phyloP scores from a whole-genome alignment of 2,888 invertebrate genomes.

The Apodemia hepburni region DNA sequence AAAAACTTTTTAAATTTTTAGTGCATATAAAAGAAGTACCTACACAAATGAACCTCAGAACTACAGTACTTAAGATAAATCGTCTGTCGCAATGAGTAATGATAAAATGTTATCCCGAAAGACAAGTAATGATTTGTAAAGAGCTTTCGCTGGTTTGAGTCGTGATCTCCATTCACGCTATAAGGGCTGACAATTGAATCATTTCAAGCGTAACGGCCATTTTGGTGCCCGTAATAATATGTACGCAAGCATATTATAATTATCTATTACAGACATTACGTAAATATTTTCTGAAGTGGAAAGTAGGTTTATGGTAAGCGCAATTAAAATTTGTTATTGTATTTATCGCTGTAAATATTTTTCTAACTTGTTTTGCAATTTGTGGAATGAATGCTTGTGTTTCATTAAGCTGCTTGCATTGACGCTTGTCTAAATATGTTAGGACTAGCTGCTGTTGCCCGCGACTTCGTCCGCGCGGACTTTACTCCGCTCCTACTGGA shows the following conservation, averaged over 20 bases:
- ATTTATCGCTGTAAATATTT: no score
- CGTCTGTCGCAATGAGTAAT: slow-evolving; percentile 1
- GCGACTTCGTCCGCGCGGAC: no score
- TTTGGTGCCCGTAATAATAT: slow-evolving; percentile 24
- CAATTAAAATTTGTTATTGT: slow-evolving; percentile 8
- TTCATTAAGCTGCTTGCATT: no score
- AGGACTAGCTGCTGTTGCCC: no score
- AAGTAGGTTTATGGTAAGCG: slow-evolving; percentile 5
- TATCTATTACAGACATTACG: slow-evolving; percentile 1
- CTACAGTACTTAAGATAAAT: background rate
- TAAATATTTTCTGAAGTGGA: slow-evolving; percentile 2
- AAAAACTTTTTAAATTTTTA: no score
- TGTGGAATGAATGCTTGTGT: no score
- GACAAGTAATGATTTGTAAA: slow-evolving; percentile 18
- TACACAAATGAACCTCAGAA: background rate
- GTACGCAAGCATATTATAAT: slow-evolving; percentile 3
- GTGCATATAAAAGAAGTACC: no score
- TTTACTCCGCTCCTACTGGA: no score
- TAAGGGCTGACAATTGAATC: slow-evolving; percentile 45
- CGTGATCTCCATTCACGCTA: slow-evolving; percentile 36
- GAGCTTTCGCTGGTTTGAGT: slow-evolving; percentile 41
- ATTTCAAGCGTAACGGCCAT: slow-evolving; percentile 34
- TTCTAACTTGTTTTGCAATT: no score
- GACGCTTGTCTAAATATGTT: no score
- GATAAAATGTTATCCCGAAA: slow-evolving; percentile 21